Evolutionary conservation across 2,888 invertebrate species (phyloP).

Genomic region (Troilus luridus): DNA sequence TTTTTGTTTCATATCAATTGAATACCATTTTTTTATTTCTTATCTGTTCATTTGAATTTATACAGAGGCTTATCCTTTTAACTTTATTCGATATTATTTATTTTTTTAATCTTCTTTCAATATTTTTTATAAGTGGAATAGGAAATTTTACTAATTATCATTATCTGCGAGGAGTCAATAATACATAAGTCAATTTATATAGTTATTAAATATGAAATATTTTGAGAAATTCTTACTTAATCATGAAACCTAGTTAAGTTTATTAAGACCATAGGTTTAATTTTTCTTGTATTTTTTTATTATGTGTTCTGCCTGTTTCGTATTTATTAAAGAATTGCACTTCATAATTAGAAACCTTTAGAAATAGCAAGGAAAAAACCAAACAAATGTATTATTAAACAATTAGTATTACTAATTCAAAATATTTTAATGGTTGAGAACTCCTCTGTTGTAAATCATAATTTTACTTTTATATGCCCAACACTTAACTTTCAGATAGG

Average conservation of each 20-base stretch:
- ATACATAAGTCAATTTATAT: too few relatives aligned
- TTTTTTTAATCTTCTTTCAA: too few relatives aligned
- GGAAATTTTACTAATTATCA: too few relatives aligned
- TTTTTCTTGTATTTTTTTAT: neutral
- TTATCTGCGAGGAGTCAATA: too few relatives aligned
- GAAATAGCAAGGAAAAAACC: neutral
- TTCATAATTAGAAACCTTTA: neutral
- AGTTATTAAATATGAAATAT: too few relatives aligned
- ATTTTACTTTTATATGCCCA: neutral
- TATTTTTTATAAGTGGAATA: too few relatives aligned
- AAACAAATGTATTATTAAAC: neutral
- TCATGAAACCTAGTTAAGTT: too few relatives aligned
- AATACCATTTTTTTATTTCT: neutral
- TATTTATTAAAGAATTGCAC: neutral
- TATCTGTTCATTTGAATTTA: neutral
- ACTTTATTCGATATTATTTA: too few relatives aligned
- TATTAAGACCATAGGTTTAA: neutral
- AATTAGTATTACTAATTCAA: neutral
- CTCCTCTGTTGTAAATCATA: neutral
- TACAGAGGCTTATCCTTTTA: too few relatives aligned
- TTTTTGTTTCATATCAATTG: neutral
- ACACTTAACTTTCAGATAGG: neutral
- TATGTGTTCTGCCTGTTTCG: neutral
- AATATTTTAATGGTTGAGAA: conserved; percentile 15
- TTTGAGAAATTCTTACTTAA: too few relatives aligned